A percentile compares a stretch with the other conserved stretches of the same genome.
phyloP scores from a whole-genome alignment of 2,113 vertebrate species.

The Myocastor coypus region DNA sequence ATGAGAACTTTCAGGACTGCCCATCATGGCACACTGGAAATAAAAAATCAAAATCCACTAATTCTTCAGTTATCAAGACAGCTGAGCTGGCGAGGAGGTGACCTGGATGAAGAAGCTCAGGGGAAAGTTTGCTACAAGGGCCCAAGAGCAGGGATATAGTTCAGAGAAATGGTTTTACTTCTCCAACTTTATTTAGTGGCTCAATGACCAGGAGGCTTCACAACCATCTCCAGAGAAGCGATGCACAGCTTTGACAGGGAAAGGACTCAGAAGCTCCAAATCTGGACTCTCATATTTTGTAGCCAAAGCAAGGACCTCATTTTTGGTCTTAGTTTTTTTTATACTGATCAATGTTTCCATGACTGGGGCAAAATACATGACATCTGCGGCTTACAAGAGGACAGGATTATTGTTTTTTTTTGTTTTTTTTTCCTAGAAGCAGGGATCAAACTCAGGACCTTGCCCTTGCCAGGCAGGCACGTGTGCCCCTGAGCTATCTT shows the following conservation, averaged over 20 bases:
- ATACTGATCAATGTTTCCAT: not conserved
- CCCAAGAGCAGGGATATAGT: not conserved
- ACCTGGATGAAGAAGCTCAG: not conserved
- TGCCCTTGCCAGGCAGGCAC: too few relatives aligned
- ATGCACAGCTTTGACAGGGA: not conserved
- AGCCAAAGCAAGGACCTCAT: not conserved
- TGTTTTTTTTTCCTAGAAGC: too few relatives aligned
- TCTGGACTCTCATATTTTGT: too few relatives aligned
- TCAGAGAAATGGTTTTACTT: not conserved
- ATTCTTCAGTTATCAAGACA: not conserved
- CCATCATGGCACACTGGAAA: not conserved
- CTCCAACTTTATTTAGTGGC: not conserved
- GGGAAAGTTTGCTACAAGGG: too few relatives aligned
- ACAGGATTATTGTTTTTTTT: too few relatives aligned
- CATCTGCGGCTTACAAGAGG: not conserved
- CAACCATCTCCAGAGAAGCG: not conserved
- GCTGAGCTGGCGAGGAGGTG: too few relatives aligned
- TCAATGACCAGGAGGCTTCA: not conserved
- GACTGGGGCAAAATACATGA: not conserved
- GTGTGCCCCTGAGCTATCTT: too few relatives aligned
- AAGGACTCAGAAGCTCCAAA: not conserved
- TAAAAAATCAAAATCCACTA: not conserved
- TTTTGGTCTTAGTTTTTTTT: not conserved
- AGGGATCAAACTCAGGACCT: too few relatives aligned
- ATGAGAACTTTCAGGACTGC: not conserved